phyloP scores from a whole-genome alignment of 2,888 invertebrate species.

The Ramazzottius varieornatus region DNA sequence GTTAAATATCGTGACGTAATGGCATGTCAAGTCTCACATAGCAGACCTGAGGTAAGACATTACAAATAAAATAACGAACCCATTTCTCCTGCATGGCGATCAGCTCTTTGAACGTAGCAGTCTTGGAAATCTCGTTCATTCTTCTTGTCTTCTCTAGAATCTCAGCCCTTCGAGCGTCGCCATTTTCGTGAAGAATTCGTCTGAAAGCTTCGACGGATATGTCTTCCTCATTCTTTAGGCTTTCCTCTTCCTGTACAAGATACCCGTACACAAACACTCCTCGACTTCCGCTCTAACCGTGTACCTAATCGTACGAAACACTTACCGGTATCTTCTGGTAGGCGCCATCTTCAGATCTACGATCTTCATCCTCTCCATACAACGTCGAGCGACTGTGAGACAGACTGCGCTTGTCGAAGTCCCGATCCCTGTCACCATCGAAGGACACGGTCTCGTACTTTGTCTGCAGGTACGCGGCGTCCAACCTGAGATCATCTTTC shows the following conservation, averaged over 20 bases:
- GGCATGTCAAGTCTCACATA: too few species aligned
- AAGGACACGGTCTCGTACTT: background rate
- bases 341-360: background rate
- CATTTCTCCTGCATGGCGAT: background rate
- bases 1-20: too few species aligned
- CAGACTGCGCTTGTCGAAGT: background rate
- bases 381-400: background rate
- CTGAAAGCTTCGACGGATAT: background rate
- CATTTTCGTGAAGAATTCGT: background rate
- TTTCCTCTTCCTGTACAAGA: background rate
- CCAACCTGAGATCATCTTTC: background rate
- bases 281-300: too few species aligned
- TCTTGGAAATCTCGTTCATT: background rate
- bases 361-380: background rate
- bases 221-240: background rate
- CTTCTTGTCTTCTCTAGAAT: background rate
- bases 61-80: background rate
- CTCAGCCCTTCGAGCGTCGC: background rate
- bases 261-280: too few species aligned
- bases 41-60: too few species aligned
- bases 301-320: too few species aligned
- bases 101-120: background rate
- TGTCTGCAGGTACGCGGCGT: background rate
- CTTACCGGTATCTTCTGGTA: too few species aligned
- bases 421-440: background rate